Evolutionary conservation across 2,888 invertebrate species (phyloP).

Genomic region (Loripinus fragilis): DNA sequence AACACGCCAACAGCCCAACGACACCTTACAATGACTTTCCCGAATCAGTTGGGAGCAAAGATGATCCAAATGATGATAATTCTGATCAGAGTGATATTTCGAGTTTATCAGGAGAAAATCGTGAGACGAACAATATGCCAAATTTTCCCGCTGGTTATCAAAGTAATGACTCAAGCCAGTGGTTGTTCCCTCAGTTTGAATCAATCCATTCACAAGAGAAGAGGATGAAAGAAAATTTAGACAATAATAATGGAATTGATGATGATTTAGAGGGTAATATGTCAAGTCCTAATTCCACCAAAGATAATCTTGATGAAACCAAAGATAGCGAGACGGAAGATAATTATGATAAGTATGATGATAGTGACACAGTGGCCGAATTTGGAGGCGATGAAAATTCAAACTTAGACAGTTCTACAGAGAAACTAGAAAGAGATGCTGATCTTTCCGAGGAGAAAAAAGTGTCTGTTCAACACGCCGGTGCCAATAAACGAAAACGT

Average conservation of each 20-base stretch:
- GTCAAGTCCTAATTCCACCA: conserved; percentile 51
- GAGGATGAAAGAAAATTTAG: conserved; percentile 9
- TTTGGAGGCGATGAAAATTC: conserved; percentile 52
- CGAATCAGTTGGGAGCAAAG: conserved; percentile 60
- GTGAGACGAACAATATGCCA: conserved; percentile 44
- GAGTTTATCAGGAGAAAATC: conserved; percentile 70
- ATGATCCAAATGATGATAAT: conserved; percentile 75
- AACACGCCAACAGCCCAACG: conserved; percentile 68
- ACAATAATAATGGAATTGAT: conserved; percentile 41
- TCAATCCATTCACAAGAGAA: conserved; percentile 55
- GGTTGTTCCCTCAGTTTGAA: conserved; percentile 82
- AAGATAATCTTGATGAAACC: conserved; percentile 51
- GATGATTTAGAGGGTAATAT: conserved; percentile 46
- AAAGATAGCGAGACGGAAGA: conserved; percentile 43
- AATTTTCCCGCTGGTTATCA: conserved; percentile 60
- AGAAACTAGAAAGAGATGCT: conserved; percentile 45
- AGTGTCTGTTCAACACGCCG: conserved; percentile 57
- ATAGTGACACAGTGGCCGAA: conserved; percentile 36
- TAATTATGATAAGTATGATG: conserved; percentile 47
- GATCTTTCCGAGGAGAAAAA: conserved; percentile 41
- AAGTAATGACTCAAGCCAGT: conserved; percentile 72
- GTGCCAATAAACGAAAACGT: conserved; percentile 89
- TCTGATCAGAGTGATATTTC: conserved; percentile 78
- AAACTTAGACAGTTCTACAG: conserved; percentile 45
- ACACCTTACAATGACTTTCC: conserved; percentile 50